phyloP scores from a whole-genome alignment of 2,888 invertebrate genomes.

The Deroplatys truncata region DNA sequence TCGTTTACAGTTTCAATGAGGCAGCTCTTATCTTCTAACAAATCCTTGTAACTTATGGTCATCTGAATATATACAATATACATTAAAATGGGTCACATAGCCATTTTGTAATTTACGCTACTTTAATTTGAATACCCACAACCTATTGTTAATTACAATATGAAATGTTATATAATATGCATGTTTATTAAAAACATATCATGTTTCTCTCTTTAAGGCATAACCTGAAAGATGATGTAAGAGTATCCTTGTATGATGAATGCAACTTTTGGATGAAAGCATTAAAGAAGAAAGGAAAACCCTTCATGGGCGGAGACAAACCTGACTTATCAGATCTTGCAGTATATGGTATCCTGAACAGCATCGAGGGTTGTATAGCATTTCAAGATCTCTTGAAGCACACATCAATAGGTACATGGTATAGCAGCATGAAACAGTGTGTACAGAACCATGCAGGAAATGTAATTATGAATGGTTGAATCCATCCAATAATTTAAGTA shows the following conservation, averaged over 20 bases:
- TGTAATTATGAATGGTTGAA: not conserved
- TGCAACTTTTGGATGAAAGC: conserved; percentile 74
- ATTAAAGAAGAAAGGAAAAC: conserved; percentile 62
- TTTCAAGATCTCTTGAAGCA: conserved; percentile 74
- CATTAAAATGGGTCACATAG: too few species aligned
- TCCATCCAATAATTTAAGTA: not conserved
- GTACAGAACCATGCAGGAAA: conserved; percentile 57
- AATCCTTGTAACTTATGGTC: too few species aligned
- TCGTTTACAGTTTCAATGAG: too few species aligned
- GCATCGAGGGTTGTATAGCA: conserved; percentile 89
- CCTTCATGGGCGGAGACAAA: conserved; percentile 78
- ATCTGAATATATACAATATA: too few species aligned
- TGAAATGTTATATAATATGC: too few species aligned
- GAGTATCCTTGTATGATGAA: conserved; percentile 85
- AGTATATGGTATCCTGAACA: conserved; percentile 84
- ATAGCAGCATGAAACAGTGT: conserved; percentile 63
- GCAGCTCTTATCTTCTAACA: too few species aligned
- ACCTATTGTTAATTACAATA: too few species aligned
- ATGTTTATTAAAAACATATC: too few species aligned
- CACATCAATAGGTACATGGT: conserved; percentile 78
- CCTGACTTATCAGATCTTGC: conserved; percentile 92
- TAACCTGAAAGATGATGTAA: conserved; percentile 80
- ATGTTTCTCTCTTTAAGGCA: conserved; percentile 52
- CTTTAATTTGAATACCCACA: too few species aligned
- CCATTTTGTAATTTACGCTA: too few species aligned